Evolutionary conservation across 1,140 invertebrate species (phyloP).

Genomic region (Tetramorium alpestre): DNA sequence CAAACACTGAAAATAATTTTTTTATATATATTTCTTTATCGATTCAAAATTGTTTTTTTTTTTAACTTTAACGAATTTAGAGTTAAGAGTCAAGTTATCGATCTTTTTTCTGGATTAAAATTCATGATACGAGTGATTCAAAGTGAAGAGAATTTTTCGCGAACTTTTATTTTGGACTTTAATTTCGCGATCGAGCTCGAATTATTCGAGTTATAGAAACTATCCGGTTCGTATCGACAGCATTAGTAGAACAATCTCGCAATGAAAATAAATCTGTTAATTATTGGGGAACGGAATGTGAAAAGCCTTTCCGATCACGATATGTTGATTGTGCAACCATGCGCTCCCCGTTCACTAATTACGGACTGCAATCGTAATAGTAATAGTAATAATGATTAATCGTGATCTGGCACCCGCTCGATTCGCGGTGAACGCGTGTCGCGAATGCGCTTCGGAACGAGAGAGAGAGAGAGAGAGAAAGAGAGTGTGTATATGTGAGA

Average conservation of each 20-base stretch:
- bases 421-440: conserved; percentile 8
- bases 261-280: conserved; percentile 14
- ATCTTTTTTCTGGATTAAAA: conserved; percentile 2
- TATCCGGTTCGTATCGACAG: conserved; percentile 4
- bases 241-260: conserved; percentile 8
- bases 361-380: conserved; percentile 36
- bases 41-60: not conserved
- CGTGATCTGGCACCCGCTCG: conserved; percentile 21
- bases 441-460: conserved; percentile 6
- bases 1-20: not conserved
- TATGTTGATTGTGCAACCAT: conserved; percentile 3
- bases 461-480: not conserved
- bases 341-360: conserved; percentile 16
- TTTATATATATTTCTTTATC: not conserved
- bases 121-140: not conserved
- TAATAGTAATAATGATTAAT: conserved; percentile 52
- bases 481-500: not conserved
- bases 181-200: conserved; percentile 1
- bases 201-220: not conserved
- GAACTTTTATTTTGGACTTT: not conserved
- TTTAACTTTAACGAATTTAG: not conserved
- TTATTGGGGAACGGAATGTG: conserved; percentile 5
- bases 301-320: conserved; percentile 24
- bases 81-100: not conserved
- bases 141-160: not conserved